phyloP scores from a whole-genome alignment of 2,888 invertebrate genomes.

The Callyntrura sp. region DNA sequence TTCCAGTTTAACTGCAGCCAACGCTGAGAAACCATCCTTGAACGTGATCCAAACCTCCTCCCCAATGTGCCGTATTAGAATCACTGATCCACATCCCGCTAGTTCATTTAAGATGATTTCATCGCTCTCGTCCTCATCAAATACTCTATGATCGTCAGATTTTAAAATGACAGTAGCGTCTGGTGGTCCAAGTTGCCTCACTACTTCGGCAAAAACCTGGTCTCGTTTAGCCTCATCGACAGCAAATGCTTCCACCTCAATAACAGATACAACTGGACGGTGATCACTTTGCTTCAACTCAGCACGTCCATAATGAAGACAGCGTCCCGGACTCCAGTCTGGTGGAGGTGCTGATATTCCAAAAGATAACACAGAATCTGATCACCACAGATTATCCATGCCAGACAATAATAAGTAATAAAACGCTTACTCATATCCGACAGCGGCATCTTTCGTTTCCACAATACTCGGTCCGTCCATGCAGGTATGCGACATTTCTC shows the following conservation, averaged over 20 bases:
- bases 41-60: slow-evolving; percentile 97
- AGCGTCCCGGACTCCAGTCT: slow-evolving; percentile 91
- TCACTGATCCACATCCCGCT: slow-evolving; percentile 94
- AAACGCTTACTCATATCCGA: slow-evolving; percentile 88
- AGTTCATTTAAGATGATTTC: slow-evolving; percentile 89
- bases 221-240: slow-evolving; percentile 92
- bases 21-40: slow-evolving; percentile 94
- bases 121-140: slow-evolving; percentile 81
- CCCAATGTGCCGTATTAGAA: slow-evolving; percentile 95
- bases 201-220: slow-evolving; percentile 93
- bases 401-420: slow-evolving; percentile 32
- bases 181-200: slow-evolving; percentile 95
- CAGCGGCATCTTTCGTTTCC: slow-evolving; percentile 92
- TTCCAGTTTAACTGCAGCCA: slow-evolving; percentile 89
- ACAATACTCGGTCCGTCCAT: slow-evolving; percentile 99
- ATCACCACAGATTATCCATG: slow-evolving; percentile 79
- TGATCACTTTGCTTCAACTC: slow-evolving; percentile 99
- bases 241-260: slow-evolving; percentile 94
- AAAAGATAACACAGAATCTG: slow-evolving; percentile 77
- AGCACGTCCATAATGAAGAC: slow-evolving; percentile 96
- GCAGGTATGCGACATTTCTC: slow-evolving; percentile 99
- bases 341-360: slow-evolving; percentile 84
- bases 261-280: slow-evolving; percentile 96
- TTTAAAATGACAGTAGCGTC: slow-evolving; percentile 94
- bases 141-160: slow-evolving; percentile 81